Evolutionary conservation across 1,140 invertebrate species (phyloP), one percentile per base, ranked within the genome.

Genomic region (Eupristina koningsbergeri): DNA sequence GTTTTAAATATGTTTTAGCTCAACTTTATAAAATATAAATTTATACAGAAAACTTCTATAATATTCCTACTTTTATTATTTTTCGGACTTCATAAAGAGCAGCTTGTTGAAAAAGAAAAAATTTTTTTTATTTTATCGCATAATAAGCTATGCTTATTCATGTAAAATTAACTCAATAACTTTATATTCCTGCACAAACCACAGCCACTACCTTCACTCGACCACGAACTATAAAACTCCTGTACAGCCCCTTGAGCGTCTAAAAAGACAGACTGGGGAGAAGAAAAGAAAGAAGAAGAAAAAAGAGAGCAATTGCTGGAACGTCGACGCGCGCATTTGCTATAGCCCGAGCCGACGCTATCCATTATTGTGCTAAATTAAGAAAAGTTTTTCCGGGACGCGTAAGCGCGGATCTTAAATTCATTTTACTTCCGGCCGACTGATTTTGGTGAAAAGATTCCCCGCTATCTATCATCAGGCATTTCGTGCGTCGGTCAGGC

Each of bases 401-500:
- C 19, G 53, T 13, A 9, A 71, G 86, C 74, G 85, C 86, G 88
- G 89, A 91, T 90, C 91, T 92, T 92, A 91, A 92, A 92, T 92
- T 90, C 89, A 86, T 87, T 89, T 92, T 91, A 90, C 88, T 92
- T 92, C 89, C 89, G 89, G 90, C 87, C 90, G 90, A 92, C 87
- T 86, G 87, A 83, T 86, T 83, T 45, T 81, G 80, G 73, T 91
- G 91, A 92, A 92, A 92, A 90, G 83, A 84, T 88, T 86, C 82
- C 84, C 74, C 80, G 88, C 89, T 90, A 92, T 92, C 91, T 88
- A 90, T 92, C 91, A 92, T 89, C 84, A 87, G 85, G 31, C 73
- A 41, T 89, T 88, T 88, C 86, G 11, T 90, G 90, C 87, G 86
- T 88, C 86, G 90, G 89, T 91, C 90, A 90, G 89, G 80, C 53